phyloP scores from a whole-genome alignment of 2,113 vertebrate genomes.

The Canis aureus region DNA sequence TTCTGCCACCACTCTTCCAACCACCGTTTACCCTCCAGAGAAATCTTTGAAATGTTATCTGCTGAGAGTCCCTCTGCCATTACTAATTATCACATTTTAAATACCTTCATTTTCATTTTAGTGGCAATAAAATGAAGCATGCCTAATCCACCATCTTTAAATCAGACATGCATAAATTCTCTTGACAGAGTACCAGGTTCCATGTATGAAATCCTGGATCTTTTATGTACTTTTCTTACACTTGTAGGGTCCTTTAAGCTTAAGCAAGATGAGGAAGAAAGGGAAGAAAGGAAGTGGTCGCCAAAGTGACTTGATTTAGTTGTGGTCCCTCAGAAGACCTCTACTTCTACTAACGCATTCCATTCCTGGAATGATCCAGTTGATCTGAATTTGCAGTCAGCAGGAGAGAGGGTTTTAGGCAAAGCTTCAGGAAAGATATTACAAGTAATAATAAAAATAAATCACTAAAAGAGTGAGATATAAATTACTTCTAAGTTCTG shows the following conservation, averaged over 20 bases:
- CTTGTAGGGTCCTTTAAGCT: background rate
- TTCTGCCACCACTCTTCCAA: background rate
- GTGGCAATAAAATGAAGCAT: constrained; percentile 3
- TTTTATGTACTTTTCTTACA: background rate
- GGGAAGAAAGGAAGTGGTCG: background rate
- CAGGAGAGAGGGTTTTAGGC: constrained; percentile 61
- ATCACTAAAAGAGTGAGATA: constrained; percentile 54
- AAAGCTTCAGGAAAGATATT: constrained; percentile 65
- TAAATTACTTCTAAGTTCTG: constrained; percentile 46
- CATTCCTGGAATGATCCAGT: background rate
- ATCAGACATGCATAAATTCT: background rate
- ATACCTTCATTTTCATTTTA: background rate
- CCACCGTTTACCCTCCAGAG: background rate
- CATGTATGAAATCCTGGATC: background rate
- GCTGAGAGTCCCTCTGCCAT: background rate
- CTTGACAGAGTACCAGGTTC: background rate
- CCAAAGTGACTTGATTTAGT: background rate
- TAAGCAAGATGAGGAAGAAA: background rate
- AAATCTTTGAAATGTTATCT: constrained; percentile 28
- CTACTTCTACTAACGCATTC: background rate
- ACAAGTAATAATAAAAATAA: constrained; percentile 52
- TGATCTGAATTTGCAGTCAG: background rate
- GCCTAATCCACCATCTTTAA: background rate
- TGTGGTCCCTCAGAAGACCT: background rate
- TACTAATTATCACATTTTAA: background rate